Conservation (phyloP, 2,888 invertebrate species). For the Hemistola chrysoprasaria region DNA sequence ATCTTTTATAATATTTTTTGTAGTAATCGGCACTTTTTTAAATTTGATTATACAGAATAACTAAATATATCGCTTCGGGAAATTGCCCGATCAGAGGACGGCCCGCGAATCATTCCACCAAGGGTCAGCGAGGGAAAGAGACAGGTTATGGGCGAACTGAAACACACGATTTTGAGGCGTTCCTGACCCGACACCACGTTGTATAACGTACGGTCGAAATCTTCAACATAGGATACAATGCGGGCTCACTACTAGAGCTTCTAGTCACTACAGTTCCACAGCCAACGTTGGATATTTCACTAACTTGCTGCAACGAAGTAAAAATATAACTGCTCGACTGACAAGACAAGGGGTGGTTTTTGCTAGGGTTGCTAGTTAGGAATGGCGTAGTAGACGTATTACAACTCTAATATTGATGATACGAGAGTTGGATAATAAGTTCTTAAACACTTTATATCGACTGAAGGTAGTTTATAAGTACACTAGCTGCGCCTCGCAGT, state of each 20-base stretch:
- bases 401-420: too few species aligned
- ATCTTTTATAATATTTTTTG: slow-evolving; percentile 24
- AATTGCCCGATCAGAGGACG: slow-evolving; percentile 44
- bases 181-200: slow-evolving; percentile 37
- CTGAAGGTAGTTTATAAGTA: too few species aligned
- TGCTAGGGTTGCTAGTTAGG: not conserved
- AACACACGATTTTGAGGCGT: slow-evolving; percentile 58
- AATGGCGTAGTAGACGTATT: too few species aligned
- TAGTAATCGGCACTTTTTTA: slow-evolving; percentile 20
- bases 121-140: slow-evolving; percentile 60
- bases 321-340: not conserved
- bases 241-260: slow-evolving; percentile 1
- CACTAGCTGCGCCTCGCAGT: too few species aligned
- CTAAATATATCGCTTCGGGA: slow-evolving; percentile 25
- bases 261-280: not conserved
- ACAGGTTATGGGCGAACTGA: slow-evolving; percentile 42
- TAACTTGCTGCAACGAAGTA: not conserved
- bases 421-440: too few species aligned
- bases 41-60: slow-evolving; percentile 11
- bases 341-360: slow-evolving; percentile 3
- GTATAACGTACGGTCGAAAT: slow-evolving; percentile 11
- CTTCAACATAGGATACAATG: slow-evolving; percentile 17
- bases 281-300: slow-evolving; percentile 22
- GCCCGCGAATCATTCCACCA: slow-evolving; percentile 48
- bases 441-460: too few species aligned